Conservation (phyloP, 2,888 invertebrate species). For the Caenorhabditis imperialis region DNA sequence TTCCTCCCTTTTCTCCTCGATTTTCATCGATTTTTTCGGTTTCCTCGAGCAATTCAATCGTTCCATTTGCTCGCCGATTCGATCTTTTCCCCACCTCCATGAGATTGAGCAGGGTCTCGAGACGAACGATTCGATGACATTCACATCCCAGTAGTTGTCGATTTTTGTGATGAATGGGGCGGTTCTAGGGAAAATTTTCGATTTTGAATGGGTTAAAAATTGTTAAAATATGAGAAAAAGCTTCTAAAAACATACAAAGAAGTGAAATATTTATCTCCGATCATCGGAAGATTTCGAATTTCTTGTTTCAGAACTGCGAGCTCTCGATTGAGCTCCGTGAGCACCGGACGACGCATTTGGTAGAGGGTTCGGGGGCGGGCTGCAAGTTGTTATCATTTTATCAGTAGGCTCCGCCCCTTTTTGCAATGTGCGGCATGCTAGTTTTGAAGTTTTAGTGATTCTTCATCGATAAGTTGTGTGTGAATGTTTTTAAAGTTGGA, state of each 20-base stretch:
- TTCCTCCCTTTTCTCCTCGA: background rate
- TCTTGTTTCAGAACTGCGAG: slow-evolving; percentile 8
- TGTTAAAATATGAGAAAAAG: background rate
- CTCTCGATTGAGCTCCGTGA: slow-evolving; percentile 24
- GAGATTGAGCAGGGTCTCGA: slow-evolving; percentile 29
- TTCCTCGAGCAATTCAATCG: background rate
- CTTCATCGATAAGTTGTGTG: no score
- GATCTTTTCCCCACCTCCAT: slow-evolving; percentile 41
- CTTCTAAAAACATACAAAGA: slow-evolving; percentile 19
- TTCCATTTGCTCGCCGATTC: slow-evolving; percentile 22
- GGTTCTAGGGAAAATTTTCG: slow-evolving; percentile 11
- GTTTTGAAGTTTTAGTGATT: no score
- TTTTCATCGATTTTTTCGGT: background rate
- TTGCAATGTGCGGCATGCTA: no score
- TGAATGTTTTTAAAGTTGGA: no score
- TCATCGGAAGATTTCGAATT: slow-evolving; percentile 15
- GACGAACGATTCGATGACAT: slow-evolving; percentile 19
- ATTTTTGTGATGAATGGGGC: slow-evolving; percentile 28
- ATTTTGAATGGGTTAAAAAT: background rate
- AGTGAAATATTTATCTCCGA: slow-evolving; percentile 27
- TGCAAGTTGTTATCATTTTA: slow-evolving; percentile 11
- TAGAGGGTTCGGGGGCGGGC: slow-evolving; percentile 9
- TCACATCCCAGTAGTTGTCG: slow-evolving; percentile 4
- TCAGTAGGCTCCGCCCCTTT: no score
- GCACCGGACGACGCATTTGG: slow-evolving; percentile 7